Evolutionary conservation across 1,140 invertebrate species (phyloP).

Genomic region (Stegodyphus mimosarum): DNA sequence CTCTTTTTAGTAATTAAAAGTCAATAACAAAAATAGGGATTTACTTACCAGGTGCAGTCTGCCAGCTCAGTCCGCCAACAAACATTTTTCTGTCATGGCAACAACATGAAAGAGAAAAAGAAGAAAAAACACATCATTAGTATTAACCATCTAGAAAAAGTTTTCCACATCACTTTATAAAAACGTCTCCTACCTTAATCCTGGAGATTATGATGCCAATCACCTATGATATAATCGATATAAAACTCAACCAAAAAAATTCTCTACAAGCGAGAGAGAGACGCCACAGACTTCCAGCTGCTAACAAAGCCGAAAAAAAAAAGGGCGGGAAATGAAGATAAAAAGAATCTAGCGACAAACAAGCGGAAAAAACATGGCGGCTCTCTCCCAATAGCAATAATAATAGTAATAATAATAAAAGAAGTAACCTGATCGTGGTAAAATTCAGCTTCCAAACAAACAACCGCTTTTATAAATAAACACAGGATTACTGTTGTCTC

Average conservation of each 20-base stretch:
- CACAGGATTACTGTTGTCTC: background rate
- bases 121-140: background rate
- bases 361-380: too few relatives aligned
- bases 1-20: background rate
- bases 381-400: too few relatives aligned
- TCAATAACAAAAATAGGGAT: background rate
- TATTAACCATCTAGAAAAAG: background rate
- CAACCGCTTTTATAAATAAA: background rate
- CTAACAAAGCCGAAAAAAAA: background rate
- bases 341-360: background rate
- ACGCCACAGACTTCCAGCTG: background rate
- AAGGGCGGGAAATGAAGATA: background rate
- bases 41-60: conserved; percentile 96
- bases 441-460: background rate
- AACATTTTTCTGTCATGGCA: conserved; percentile 92
- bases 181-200: conserved; percentile 31
- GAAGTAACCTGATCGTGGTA: background rate
- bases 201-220: conserved; percentile 43
- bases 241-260: background rate
- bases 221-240: conserved; percentile 39
- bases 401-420: too few relatives aligned
- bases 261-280: background rate
- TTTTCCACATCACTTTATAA: conserved; percentile 13
- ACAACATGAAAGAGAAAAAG: background rate
- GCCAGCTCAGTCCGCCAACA: conserved; percentile 99